These are phyloP conservation scores for Tiaroga cobitis DNA, from an alignment of 2,797 vertebrate species.

Conservation along the genomic window DNA sequence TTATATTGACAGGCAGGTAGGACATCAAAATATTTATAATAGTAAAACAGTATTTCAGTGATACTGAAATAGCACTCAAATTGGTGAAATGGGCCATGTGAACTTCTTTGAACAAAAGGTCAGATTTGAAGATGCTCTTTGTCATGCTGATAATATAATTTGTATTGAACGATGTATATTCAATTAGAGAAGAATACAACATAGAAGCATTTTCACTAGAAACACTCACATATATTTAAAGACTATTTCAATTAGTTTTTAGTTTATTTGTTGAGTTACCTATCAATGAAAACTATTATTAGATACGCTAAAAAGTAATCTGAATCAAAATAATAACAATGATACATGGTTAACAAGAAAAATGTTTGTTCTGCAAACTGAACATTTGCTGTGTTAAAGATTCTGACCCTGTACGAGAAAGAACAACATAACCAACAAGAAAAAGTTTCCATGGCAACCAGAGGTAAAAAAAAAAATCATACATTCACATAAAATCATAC, in stretches of 20 bases:
- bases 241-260: no score
- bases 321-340: no score
- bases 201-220: background rate
- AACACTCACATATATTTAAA: background rate
- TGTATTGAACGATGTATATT: background rate
- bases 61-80: background rate
- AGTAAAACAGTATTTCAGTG: background rate
- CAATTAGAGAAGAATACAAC: background rate
- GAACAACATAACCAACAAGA: constrained; percentile 33
- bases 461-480: constrained; percentile 6
- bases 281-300: no score
- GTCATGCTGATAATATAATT: background rate
- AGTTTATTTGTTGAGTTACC: background rate
- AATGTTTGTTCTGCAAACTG: no score
- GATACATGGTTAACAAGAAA: no score
- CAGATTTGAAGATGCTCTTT: background rate
- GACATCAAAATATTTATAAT: background rate
- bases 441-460: constrained; percentile 55
- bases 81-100: background rate
- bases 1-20: no score
- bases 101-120: background rate
- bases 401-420: background rate
- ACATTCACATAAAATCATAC: background rate
- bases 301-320: no score
- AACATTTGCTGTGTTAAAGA: no score